Base-by-base conservation (phyloP, 2,113 vertebrate genomes). In the Taurulus bubalis region DNA sequence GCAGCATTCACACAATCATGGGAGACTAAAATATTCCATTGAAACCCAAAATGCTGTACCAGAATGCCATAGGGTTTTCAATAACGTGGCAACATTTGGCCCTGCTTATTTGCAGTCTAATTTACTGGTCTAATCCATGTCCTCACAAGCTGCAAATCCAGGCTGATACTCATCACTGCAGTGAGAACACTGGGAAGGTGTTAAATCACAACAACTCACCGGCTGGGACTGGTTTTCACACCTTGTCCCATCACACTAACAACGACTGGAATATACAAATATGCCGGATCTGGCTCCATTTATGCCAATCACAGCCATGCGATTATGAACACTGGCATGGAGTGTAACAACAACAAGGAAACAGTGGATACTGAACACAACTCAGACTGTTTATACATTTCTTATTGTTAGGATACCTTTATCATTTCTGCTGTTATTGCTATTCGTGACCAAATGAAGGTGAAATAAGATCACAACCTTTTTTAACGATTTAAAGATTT, bases 191-290 rank as follows among this genome's bases (percentile, higher is more conserved):
- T 2, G 34, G 71, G 81, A 85, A 92, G 89, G 89, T 89, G 90
- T 90, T 85, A 86, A 88, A 92, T 92, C 85, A 87, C 77, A 82
- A 71, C 71, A 83, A 81, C 77, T 78, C 87, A 83, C 65, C 77
- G 24, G 47, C 82, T 87, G 89, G 65, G 87, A 81, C 79, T 45
- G 82, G 8, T 64, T 87, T 87, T 90, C 85, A 89, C 89, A 89
- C 90, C 79, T 83, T 74, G 75, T 78, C 82, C 80, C 70, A 87
- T 88, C 86, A 82, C 63, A 78, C 82, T 78, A 81, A 80, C 87
- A 83, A 78, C 47, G 69, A 79, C 83, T 75, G 82, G 79, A 83
- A 63, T 89, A 84, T 78, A 89, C 87, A 83, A 87, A 87, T 83
- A 75, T 79, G 80, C 78, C 77, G 63, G 72, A 82, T 66, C 67